Conservation (phyloP, 2,888 invertebrate genomes). For the Caenorhabditis panamensis region DNA sequence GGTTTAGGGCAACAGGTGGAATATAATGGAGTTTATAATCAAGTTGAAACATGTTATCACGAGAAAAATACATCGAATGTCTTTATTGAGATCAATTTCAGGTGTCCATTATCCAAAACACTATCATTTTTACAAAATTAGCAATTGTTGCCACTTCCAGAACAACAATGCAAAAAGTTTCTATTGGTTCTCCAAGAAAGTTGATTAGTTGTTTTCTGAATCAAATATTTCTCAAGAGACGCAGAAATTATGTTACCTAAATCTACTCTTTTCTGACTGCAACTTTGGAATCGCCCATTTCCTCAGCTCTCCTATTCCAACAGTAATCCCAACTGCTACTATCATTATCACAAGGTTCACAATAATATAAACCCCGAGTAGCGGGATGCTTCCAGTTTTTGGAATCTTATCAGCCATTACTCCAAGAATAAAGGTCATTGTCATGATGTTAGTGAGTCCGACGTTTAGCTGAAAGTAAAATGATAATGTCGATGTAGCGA, state of each 20-base stretch:
- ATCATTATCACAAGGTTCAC: slow-evolving; percentile 47
- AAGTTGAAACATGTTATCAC: too few species aligned
- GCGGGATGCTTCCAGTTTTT: slow-evolving; percentile 37
- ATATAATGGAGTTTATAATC: too few species aligned
- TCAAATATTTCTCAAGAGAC: too few species aligned
- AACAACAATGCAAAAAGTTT: not conserved
- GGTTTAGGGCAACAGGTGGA: too few species aligned
- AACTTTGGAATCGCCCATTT: slow-evolving; percentile 20
- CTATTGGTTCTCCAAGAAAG: slow-evolving; percentile 18
- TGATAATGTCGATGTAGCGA: too few species aligned
- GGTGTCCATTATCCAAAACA: slow-evolving; percentile 19
- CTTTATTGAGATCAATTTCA: too few species aligned
- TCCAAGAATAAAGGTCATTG: slow-evolving; percentile 50
- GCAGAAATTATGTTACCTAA: too few species aligned
- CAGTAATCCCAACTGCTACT: slow-evolving; percentile 22
- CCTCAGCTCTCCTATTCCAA: slow-evolving; percentile 5
- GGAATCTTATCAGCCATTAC: slow-evolving; percentile 38
- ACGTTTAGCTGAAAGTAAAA: slow-evolving; percentile 38
- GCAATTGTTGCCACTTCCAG: slow-evolving; percentile 3
- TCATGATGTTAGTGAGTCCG: slow-evolving; percentile 47
- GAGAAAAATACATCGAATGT: too few species aligned
- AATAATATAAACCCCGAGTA: slow-evolving; percentile 40
- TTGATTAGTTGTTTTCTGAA: too few species aligned
- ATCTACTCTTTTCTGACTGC: not conserved
- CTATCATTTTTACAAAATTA: slow-evolving; percentile 10